Conservation (phyloP, 2,888 invertebrate genomes). For the Rhaphigaster nebulosa region DNA sequence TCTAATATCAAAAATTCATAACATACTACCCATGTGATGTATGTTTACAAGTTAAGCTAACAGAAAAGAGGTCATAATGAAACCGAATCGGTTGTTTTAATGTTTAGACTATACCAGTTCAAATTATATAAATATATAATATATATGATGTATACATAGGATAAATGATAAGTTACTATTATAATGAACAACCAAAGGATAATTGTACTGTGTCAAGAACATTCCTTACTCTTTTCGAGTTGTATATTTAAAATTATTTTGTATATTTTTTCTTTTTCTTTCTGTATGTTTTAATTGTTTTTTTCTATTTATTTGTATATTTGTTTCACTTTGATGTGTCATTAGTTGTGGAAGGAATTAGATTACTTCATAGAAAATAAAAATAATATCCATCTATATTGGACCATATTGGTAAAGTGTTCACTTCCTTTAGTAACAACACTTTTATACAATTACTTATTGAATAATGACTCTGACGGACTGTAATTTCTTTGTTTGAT, state of each 20-base stretch:
- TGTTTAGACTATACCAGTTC: conserved; percentile 41
- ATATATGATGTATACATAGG: conserved; percentile 46
- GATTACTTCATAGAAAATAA: conserved; percentile 4
- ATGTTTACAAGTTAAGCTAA: background rate
- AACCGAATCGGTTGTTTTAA: conserved; percentile 40
- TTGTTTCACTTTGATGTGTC: conserved; percentile 24
- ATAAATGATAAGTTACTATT: conserved; percentile 47
- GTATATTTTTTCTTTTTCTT: conserved; percentile 24
- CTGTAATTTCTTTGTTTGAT: conserved; percentile 38
- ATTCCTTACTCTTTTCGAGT: conserved; percentile 39
- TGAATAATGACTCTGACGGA: conserved; percentile 44
- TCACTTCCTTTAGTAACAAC: conserved; percentile 20
- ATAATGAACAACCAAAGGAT: conserved; percentile 46
- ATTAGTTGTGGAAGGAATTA: conserved; percentile 13
- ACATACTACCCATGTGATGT: background rate
- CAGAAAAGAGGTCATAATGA: conserved; percentile 17
- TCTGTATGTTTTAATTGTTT: conserved; percentile 3
- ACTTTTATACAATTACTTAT: conserved; percentile 23
- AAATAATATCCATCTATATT: background rate
- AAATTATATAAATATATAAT: conserved; percentile 35
- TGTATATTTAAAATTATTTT: conserved; percentile 45
- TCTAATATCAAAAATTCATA: background rate
- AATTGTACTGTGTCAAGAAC: conserved; percentile 36
- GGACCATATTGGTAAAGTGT: conserved; percentile 30
- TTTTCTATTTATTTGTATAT: conserved; percentile 49